Conservation (phyloP, 2,888 invertebrate genomes). For the Phortica okadai region DNA sequence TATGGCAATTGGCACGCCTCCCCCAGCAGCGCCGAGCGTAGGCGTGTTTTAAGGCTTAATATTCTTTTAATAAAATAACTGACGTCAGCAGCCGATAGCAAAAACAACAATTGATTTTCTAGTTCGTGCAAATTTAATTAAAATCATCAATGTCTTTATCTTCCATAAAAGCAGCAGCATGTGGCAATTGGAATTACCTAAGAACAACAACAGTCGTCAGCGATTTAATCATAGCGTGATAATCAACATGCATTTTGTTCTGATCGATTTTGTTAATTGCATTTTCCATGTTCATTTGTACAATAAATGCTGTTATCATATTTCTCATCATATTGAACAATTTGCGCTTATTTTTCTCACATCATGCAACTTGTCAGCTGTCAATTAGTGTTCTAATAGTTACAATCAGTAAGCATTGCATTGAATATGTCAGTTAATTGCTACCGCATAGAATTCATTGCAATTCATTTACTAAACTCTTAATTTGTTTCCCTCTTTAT, state of each 20-base stretch:
- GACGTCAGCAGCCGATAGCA: background rate
- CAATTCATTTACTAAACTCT: background rate
- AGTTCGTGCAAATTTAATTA: background rate
- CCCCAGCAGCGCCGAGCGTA: no score
- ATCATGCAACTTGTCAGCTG: constrained; percentile 22
- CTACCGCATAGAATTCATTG: background rate
- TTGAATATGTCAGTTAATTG: constrained; percentile 25
- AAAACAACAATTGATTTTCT: background rate
- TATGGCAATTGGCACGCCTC: background rate
- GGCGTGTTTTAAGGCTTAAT: background rate
- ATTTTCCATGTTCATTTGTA: background rate
- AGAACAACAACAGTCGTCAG: background rate
- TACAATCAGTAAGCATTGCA: constrained; percentile 31
- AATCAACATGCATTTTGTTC: background rate
- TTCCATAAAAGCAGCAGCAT: background rate
- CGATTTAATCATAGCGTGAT: background rate
- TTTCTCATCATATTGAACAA: background rate
- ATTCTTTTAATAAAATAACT: background rate
- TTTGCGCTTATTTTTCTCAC: background rate
- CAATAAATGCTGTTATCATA: no score
- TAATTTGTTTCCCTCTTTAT: background rate
- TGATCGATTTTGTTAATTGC: background rate
- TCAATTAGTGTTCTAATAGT: constrained; percentile 25
- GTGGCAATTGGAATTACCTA: background rate
- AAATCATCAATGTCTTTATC: background rate